Conservation (phyloP, 2,797 vertebrate species). For the Acanthopagrus latus region DNA sequence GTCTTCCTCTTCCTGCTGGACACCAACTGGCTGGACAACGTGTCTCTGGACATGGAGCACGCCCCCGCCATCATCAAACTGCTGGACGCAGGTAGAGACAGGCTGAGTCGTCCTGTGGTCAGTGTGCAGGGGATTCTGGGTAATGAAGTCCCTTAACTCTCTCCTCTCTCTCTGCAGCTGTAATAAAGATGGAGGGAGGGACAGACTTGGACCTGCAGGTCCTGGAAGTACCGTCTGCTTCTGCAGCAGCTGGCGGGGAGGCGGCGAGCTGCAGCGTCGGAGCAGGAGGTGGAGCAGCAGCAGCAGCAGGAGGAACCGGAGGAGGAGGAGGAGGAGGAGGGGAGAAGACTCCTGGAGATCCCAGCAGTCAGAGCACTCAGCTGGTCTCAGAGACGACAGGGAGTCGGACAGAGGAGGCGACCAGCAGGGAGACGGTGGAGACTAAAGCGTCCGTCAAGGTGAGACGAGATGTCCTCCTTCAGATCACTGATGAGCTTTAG, state of each 20-base stretch:
- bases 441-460: constrained; percentile 41
- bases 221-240: constrained; percentile 82
- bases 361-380: background rate
- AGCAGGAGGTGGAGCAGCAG: background rate
- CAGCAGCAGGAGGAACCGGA: constrained; percentile 21
- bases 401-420: background rate
- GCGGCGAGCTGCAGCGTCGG: constrained; percentile 34
- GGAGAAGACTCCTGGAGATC: constrained; percentile 31
- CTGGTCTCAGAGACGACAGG: fast-evolving
- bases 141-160: background rate
- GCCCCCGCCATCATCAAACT: constrained; percentile 89
- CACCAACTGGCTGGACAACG: constrained; percentile 86
- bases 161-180: constrained; percentile 78
- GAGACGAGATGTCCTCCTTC: background rate
- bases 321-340: constrained; percentile 32
- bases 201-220: constrained; percentile 91
- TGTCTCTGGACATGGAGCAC: constrained; percentile 91
- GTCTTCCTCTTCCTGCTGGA: constrained; percentile 91
- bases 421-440: background rate
- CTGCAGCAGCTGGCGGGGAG: constrained; percentile 67
- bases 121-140: constrained; percentile 8
- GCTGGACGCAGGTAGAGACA: constrained; percentile 88
- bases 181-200: constrained; percentile 96
- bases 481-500: too few relatives aligned
- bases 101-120: background rate